phyloP scores from a whole-genome alignment of 2,797 vertebrate genomes.

The Astyanax mexicanus region DNA sequence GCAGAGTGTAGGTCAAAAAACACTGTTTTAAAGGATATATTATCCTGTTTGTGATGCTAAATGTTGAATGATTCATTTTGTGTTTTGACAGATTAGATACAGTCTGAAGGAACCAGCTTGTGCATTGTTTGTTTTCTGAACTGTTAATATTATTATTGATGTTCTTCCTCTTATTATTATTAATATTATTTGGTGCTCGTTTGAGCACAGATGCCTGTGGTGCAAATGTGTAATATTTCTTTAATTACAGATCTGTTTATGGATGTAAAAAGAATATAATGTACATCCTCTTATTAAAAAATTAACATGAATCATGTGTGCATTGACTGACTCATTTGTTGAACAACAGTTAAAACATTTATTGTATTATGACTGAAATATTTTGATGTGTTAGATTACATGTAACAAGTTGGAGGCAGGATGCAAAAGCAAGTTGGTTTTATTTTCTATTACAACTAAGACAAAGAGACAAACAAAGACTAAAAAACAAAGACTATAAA shows the following conservation, averaged over 20 bases:
- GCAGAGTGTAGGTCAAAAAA: conserved; percentile 63
- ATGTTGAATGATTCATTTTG: conserved; percentile 66
- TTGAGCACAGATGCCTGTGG: conserved; percentile 66
- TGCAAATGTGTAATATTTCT: conserved; percentile 66
- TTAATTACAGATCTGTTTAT: conserved; percentile 70
- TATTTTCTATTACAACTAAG: no score
- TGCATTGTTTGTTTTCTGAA: conserved; percentile 37
- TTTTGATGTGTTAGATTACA: not conserved
- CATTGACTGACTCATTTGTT: conserved; percentile 2
- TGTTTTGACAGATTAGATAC: conserved; percentile 58
- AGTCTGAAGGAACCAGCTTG: conserved; percentile 51
- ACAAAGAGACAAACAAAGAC: no score
- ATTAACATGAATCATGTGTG: conserved; percentile 51
- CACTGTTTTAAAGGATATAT: conserved; percentile 77
- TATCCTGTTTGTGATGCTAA: conserved; percentile 75
- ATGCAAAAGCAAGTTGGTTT: no score
- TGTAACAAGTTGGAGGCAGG: no score
- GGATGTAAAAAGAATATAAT: conserved; percentile 69
- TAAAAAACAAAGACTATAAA: no score
- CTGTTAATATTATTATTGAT: conserved; percentile 25
- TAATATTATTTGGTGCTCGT: conserved; percentile 53
- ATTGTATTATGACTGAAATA: not conserved
- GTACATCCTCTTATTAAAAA: conserved; percentile 75
- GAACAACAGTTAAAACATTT: not conserved
- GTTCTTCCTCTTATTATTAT: conserved; percentile 40